Evolutionary conservation across 2,888 invertebrate species (phyloP).

Genomic region (Drosophila engyochracea): DNA sequence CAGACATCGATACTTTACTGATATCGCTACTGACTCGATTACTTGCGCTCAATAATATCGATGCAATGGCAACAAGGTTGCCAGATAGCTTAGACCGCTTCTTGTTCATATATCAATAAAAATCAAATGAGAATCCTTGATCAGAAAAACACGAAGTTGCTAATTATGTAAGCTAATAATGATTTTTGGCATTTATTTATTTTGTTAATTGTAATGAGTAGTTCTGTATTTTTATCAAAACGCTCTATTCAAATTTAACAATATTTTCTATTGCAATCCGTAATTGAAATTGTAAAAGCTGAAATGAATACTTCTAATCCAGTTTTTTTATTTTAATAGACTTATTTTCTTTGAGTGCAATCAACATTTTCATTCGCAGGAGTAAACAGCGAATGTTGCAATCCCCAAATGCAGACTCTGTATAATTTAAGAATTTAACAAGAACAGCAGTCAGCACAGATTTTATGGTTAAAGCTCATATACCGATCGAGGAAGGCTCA

Average conservation of each 20-base stretch:
- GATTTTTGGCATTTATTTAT: background rate
- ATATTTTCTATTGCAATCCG: background rate
- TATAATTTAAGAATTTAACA: conserved; percentile 27
- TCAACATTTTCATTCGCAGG: conserved; percentile 2
- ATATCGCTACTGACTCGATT: background rate
- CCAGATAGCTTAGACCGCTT: background rate
- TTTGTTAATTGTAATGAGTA: background rate
- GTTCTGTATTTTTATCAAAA: background rate
- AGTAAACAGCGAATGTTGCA: background rate
- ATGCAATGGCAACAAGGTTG: background rate
- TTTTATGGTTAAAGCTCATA: conserved; percentile 14
- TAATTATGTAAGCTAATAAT: background rate
- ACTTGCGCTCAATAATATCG: too few relatives aligned
- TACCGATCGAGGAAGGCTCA: background rate
- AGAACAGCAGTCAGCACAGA: conserved; percentile 5
- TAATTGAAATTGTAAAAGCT: background rate
- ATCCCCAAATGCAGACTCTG: conserved; percentile 9
- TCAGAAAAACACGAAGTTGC: background rate
- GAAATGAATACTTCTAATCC: background rate
- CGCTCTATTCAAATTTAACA: background rate
- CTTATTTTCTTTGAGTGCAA: background rate
- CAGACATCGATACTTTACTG: background rate
- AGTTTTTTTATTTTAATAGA: background rate
- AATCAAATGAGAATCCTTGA: background rate
- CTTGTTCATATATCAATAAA: too few relatives aligned